Conservation (phyloP, 2,797 vertebrate genomes). For the Cheirogaleus major region DNA sequence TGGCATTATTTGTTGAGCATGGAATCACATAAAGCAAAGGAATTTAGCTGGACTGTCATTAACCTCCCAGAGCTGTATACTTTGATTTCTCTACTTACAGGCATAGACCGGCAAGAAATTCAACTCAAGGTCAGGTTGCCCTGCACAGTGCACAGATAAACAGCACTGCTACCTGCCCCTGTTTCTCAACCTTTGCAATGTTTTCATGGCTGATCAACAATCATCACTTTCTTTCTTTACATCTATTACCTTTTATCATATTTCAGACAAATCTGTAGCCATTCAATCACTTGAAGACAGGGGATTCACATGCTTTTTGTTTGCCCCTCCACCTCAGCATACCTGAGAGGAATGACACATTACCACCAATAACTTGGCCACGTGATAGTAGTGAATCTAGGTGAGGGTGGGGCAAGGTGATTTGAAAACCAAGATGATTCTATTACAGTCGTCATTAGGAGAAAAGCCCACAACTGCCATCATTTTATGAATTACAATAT, state of each 20-base stretch:
- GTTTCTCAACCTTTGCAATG: not conserved
- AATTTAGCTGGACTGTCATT: not conserved
- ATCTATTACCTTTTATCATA: not conserved
- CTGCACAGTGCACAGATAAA: not conserved
- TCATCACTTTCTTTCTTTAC: not conserved
- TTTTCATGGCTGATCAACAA: not conserved
- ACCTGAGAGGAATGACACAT: not conserved
- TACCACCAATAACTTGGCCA: not conserved
- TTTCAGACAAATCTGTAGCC: not conserved
- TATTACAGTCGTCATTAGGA: not conserved
- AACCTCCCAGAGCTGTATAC: not conserved
- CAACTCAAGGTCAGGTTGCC: not conserved
- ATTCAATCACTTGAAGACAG: not conserved
- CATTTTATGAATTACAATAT: not conserved
- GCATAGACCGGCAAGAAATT: not conserved
- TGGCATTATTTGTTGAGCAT: not conserved
- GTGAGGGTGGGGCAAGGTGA: not conserved
- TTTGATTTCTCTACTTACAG: not conserved
- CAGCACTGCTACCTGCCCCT: not conserved
- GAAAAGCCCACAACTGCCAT: not conserved
- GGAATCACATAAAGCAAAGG: not conserved
- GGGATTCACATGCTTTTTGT: not conserved
- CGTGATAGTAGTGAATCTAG: not conserved
- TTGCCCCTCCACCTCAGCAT: not conserved
- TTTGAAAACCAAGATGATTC: conserved; percentile 3